Evolutionary conservation across 2,113 vertebrate species (phyloP), one percentile per base, ranked within the genome.

Genomic region (Laticauda colubrina): DNA sequence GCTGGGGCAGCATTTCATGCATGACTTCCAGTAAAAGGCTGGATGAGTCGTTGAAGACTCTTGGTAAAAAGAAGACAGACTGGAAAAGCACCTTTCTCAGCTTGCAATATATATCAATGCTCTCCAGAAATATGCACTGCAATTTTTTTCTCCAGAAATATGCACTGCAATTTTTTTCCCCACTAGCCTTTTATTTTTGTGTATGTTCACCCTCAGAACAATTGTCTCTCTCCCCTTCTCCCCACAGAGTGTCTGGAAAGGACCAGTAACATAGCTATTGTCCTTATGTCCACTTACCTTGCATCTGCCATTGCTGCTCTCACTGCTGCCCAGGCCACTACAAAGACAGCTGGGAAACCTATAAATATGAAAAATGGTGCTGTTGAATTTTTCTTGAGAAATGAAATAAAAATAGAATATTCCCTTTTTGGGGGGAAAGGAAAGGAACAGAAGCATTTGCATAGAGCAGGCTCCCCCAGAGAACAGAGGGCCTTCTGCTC

Each of bases 301-400:
- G 97, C 97, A 94, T 99, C 98, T 87, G 98, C 98, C 64, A 98
- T 89, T 0, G 96, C 97, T 87, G 97, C 98, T 92, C 98, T 97
- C 55, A 98, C 98, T 88, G 98, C 96, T 14, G 98, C 98, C 98
- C 98, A 99, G 81, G 98, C 95, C 18, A 96, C 97, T 56, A 98
- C 98, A 95, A 99, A 99, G 29, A 97, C 94, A 43, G 97, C 98
- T 55, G 98, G 98, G 94, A 99, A 98, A 87, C 98, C 98, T 99
- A 94, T 10, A 97, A 97, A 92, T 1, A 85, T 95, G 91, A 92
- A 92, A 24, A 85, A 87, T 43, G 15, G 5, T 43, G 4, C 29
- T 43, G 89, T 85, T 93, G 96, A 59, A 54, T 61, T 89, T 61
- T 61, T 24, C 57, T 85, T 29, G 14, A 87, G 61, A 43, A 87